Base-by-base conservation (phyloP, 53 echinoderm and acorn worm species). In the Holothuria scabra region DNA sequence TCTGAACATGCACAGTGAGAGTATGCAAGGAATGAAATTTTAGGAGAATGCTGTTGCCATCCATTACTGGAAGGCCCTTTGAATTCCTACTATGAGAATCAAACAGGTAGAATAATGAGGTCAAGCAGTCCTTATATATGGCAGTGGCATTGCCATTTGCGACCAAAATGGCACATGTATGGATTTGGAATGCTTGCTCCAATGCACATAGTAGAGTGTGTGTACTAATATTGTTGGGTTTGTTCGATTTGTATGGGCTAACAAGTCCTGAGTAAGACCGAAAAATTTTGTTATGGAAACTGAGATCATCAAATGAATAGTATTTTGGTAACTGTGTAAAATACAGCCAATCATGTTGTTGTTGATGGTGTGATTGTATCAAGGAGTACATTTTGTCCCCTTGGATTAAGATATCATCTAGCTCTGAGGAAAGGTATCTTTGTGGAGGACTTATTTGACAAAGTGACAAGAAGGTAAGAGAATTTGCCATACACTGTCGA, bases 261-360 rank as follows among this genome's bases (percentile, higher is more conserved):
- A 63, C n/a, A 63, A 63, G 19, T 63, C 63, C 21, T 63, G 63
- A 28, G 63, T 63, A 63, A n/a, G n/a, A n/a, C n/a, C n/a, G n/a
- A n/a, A n/a, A n/a, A n/a, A n/a, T n/a, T n/a, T n/a, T n/a, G n/a
- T n/a, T n/a, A n/a, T n/a, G n/a, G n/a, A n/a, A n/a, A n/a, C n/a
- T n/a, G n/a, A n/a, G n/a, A n/a, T n/a, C n/a, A n/a, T 6, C 6
- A 25, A 61, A 61, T 7, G 61, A 61, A 61, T 61, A 61, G 13
- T 61, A 61, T 61, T 61, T 6, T 61, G 61, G 61, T 25, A 61
- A 61, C n/a, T 61, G n/a, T 7, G 5, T n/a, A 16, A 23, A 61
- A 61, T 61, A 23, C 12, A 61, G 26, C 22, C 22, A 61, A 16
- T 61, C 8, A 23, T 61, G 61, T 25, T 61, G 22, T 25, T 61